A percentile compares a stretch with the other conserved stretches of the same genome.
phyloP scores from a whole-genome alignment of 2,797 vertebrate species.

The Gymnopithys bicolor region DNA sequence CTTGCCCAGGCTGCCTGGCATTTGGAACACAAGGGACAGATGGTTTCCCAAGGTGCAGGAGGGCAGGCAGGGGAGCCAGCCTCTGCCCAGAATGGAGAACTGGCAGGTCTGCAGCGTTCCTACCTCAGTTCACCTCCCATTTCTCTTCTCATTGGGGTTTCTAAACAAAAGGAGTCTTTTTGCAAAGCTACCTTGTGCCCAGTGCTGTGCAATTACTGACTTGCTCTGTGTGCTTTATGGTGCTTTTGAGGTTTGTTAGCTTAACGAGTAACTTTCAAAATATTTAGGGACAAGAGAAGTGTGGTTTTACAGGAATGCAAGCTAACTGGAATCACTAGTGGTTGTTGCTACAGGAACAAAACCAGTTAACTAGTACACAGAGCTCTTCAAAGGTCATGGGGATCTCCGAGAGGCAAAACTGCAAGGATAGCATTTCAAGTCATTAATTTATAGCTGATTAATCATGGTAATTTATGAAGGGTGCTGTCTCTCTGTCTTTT shows the following conservation, averaged over 20 bases:
- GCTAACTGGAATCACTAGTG: slow-evolving; percentile 50
- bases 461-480: slow-evolving; percentile 22
- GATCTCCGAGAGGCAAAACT: slow-evolving; percentile 23
- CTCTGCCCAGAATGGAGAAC: not conserved
- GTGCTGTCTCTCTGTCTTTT: not conserved
- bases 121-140: not conserved
- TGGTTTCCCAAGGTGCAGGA: not conserved
- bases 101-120: not conserved
- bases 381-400: not conserved
- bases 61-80: rapidly evolving
- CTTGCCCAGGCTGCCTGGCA: not conserved
- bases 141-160: not conserved
- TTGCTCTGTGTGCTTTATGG: slow-evolving; percentile 4
- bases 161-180: not conserved
- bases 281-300: slow-evolving; percentile 20
- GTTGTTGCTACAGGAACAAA: slow-evolving; percentile 47
- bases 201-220: not conserved
- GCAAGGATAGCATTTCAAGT: not conserved
- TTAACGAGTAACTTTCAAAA: slow-evolving; percentile 47
- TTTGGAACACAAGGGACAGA: not conserved
- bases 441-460: slow-evolving; percentile 16
- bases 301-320: slow-evolving; percentile 52
- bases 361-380: slow-evolving; percentile 19
- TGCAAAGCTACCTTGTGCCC: not conserved
- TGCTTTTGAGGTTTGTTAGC: slow-evolving; percentile 38